phyloP scores from a whole-genome alignment of 2,888 invertebrate species.

The Resseliella maxima region DNA sequence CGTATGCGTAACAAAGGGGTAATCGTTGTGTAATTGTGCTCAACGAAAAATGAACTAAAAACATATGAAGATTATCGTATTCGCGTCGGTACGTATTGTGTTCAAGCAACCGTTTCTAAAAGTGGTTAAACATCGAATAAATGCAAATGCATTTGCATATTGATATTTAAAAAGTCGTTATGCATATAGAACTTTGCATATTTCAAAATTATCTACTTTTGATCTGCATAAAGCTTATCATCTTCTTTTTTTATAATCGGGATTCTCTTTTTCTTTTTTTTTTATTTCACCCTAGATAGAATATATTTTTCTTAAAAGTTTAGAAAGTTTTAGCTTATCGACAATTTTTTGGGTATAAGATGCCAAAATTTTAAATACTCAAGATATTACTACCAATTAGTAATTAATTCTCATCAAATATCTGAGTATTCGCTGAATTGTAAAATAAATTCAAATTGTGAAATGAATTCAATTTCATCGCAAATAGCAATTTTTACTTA shows the following conservation, averaged over 20 bases:
- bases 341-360: no score
- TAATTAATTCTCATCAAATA: no score
- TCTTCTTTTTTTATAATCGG: not conserved
- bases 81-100: not conserved
- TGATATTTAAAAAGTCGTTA: constrained; percentile 31
- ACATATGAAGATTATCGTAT: constrained; percentile 6
- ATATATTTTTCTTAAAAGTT: no score
- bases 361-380: no score
- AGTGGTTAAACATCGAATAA: constrained; percentile 13
- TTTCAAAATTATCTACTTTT: not conserved
- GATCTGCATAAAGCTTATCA: not conserved
- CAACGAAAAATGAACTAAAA: not conserved
- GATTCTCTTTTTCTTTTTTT: not conserved
- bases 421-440: no score
- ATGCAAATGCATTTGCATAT: constrained; percentile 20
- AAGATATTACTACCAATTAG: no score
- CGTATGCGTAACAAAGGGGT: constrained; percentile 3
- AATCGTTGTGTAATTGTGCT: constrained; percentile 40
- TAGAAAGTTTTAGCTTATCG: no score
- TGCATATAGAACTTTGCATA: constrained; percentile 19
- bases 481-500: no score
- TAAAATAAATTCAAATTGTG: no score
- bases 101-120: constrained; percentile 16
- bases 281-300: not conserved
- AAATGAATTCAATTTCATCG: no score